Percentiles rank a stretch among this genome's conserved stretches.
These are phyloP conservation scores for Diachasmimorpha longicaudata DNA, from an alignment of 1,140 invertebrate species.

Conservation along the genomic window DNA sequence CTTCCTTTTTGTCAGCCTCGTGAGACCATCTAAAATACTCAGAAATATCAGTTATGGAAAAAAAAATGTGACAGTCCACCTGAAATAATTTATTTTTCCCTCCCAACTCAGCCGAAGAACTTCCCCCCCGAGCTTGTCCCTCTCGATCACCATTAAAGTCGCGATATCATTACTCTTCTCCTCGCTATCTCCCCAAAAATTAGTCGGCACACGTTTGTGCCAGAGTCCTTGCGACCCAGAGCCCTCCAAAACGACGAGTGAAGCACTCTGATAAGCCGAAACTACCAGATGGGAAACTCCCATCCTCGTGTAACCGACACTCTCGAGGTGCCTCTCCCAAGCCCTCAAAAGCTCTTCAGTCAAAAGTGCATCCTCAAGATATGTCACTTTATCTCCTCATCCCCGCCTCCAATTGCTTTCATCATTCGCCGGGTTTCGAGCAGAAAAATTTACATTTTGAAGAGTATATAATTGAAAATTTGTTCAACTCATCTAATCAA, in stretches of 20 bases:
- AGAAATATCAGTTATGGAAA: background rate
- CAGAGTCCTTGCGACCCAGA: background rate
- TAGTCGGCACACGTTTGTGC: slow-evolving; percentile 11
- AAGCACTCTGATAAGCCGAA: slow-evolving; percentile 8
- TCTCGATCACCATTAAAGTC: background rate
- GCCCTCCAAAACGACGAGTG: slow-evolving; percentile 2
- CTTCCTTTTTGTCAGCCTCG: slow-evolving; percentile 4
- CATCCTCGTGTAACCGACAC: background rate
- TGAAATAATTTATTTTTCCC: background rate
- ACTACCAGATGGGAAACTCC: slow-evolving; percentile 13
- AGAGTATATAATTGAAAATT: too few species aligned
- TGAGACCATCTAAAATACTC: background rate
- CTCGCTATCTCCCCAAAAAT: background rate
- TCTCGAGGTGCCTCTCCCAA: background rate
- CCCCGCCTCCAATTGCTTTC: background rate
- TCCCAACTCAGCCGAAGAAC: background rate
- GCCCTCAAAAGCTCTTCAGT: background rate
- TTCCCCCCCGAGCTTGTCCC: background rate
- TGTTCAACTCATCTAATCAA: too few species aligned
- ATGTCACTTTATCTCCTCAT: background rate
- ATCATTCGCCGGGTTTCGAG: background rate
- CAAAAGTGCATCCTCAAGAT: background rate
- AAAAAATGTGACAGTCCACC: background rate
- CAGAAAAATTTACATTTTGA: too few species aligned
- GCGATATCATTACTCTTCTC: background rate